These are phyloP conservation scores for Meteorus sp. DNA, from an alignment of 1,140 invertebrate genomes.

Conservation along the genomic window DNA sequence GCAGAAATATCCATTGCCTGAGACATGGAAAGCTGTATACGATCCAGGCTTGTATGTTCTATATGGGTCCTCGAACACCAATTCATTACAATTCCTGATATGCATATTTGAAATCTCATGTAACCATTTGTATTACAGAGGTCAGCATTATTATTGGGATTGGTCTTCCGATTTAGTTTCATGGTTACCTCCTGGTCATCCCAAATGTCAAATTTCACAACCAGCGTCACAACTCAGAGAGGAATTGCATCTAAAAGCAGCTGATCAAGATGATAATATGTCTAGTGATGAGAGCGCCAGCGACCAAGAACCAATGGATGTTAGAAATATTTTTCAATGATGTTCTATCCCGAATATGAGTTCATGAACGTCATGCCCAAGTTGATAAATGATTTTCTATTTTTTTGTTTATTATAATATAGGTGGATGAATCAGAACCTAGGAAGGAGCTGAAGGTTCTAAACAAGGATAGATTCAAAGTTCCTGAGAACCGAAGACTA, in stretches of 20 bases:
- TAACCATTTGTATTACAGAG: constrained; percentile 55
- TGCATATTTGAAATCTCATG: constrained; percentile 4
- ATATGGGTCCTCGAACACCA: constrained; percentile 5
- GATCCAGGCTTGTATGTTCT: constrained; percentile 77
- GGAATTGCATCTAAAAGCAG: constrained; percentile 62
- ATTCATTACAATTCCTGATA: background rate
- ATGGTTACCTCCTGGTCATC: constrained; percentile 92
- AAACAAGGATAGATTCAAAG: constrained; percentile 46
- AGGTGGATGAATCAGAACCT: constrained; percentile 53
- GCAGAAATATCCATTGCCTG: constrained; percentile 87
- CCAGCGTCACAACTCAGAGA: constrained; percentile 81
- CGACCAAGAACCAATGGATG: constrained; percentile 52
- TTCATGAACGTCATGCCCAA: too few relatives aligned
- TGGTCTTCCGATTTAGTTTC: constrained; percentile 87
- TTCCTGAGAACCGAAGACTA: constrained; percentile 41
- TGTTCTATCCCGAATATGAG: too few relatives aligned
- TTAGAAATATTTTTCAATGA: constrained; percentile 30
- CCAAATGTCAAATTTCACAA: constrained; percentile 77
- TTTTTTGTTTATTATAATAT: constrained; percentile 16
- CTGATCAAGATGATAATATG: constrained; percentile 57
- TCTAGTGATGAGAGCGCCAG: constrained; percentile 54
- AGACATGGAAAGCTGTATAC: constrained; percentile 91
- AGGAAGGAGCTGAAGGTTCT: constrained; percentile 54
- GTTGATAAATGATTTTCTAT: constrained; percentile 10
- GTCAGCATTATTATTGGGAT: constrained; percentile 95